These are phyloP conservation scores for Aphaenogaster rudis DNA, from an alignment of 1,140 invertebrate genomes.

Conservation along the genomic window DNA sequence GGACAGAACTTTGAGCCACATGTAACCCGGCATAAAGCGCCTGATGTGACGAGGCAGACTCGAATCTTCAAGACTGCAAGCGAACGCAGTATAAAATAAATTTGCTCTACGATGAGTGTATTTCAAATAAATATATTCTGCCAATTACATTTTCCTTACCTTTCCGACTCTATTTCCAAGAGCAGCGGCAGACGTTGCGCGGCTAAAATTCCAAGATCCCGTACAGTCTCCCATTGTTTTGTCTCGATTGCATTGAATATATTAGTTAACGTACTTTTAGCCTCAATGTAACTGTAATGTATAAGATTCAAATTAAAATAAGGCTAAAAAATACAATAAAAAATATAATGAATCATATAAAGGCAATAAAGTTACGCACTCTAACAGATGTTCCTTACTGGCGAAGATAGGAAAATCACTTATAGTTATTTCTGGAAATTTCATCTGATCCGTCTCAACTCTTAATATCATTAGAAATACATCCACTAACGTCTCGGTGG, in stretches of 20 bases:
- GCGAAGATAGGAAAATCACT: constrained; percentile 81
- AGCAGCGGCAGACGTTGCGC: constrained; percentile 25
- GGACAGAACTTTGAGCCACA: constrained; percentile 82
- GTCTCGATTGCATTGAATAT: constrained; percentile 24
- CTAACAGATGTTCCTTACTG: constrained; percentile 74
- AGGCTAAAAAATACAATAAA: neutral
- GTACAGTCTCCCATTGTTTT: constrained; percentile 42
- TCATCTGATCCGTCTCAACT: constrained; percentile 72
- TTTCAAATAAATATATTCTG: neutral
- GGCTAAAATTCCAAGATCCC: constrained; percentile 3
- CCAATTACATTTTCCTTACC: constrained; percentile 13
- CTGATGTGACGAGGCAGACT: constrained; percentile 78
- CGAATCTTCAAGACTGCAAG: constrained; percentile 62
- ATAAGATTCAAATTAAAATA: constrained; percentile 21
- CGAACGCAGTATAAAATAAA: constrained; percentile 15
- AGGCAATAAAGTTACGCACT: constrained; percentile 65
- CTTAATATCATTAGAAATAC: constrained; percentile 74
- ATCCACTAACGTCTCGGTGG: constrained; percentile 73
- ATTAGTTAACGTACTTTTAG: constrained; percentile 5
- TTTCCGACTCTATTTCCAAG: neutral
- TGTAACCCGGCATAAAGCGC: constrained; percentile 77
- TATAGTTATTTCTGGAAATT: constrained; percentile 73
- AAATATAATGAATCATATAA: neutral
- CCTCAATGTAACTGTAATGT: constrained; percentile 45
- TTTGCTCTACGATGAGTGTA: constrained; percentile 14